A percentile compares a stretch with the other conserved stretches of the same genome.
Evolutionary conservation across 2,797 vertebrate species (phyloP).

Genomic region (Scarus forsteni): DNA sequence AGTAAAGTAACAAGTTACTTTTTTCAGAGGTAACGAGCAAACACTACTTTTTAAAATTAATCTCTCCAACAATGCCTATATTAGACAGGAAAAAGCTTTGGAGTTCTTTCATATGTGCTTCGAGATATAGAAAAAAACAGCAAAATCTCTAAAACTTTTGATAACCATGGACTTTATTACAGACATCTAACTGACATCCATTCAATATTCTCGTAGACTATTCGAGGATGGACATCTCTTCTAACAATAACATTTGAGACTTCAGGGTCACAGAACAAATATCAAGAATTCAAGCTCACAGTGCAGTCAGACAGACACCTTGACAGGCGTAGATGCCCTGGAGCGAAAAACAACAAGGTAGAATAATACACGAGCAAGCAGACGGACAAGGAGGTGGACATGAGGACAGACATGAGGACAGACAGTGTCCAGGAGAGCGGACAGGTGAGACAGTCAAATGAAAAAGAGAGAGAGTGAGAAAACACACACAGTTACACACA

Average conservation of each 20-base stretch:
- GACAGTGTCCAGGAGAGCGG: conserved; percentile 25
- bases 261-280: conserved; percentile 14
- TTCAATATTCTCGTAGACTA: no score
- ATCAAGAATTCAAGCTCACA: conserved; percentile 2
- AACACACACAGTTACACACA: conserved; percentile 17
- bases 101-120: no score
- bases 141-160: no score
- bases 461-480: conserved; percentile 44
- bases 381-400: conserved; percentile 15
- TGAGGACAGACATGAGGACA: conserved; percentile 19
- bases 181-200: no score
- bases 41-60: no score
- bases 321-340: conserved; percentile 8
- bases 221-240: no score
- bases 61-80: no score
- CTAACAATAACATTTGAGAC: not conserved
- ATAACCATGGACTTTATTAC: no score
- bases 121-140: no score
- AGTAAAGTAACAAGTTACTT: no score
- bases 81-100: no score
- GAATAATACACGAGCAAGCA: conserved; percentile 31
- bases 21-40: no score
- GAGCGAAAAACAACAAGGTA: conserved; percentile 29
- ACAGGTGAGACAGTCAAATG: conserved; percentile 40
- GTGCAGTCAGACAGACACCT: conserved; percentile 20